Evolutionary conservation across 53 echinoderm and acorn worm genomes (phyloP).

Genomic region (Temnopleurus reevesii): DNA sequence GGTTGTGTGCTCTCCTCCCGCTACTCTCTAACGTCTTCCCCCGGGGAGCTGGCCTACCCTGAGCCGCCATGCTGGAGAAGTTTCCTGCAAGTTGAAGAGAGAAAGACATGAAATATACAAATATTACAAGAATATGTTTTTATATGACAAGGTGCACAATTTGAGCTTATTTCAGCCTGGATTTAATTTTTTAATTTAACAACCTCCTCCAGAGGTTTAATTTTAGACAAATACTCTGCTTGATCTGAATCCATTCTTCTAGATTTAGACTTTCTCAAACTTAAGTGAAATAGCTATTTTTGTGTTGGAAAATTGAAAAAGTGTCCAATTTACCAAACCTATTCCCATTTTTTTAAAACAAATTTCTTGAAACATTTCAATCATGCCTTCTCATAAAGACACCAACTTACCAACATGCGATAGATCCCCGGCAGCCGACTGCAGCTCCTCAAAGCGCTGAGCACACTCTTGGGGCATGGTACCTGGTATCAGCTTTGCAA

Average conservation of each 20-base stretch:
- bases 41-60: slow-evolving; percentile 79
- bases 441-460: slow-evolving; percentile 87
- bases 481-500: slow-evolving; percentile 91
- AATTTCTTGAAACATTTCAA: neutral
- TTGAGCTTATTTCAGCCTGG: too few species aligned
- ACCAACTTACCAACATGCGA: slow-evolving; percentile 69
- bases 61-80: slow-evolving; percentile 71
- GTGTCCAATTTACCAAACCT: too few species aligned
- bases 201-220: too few species aligned
- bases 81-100: slow-evolving; percentile 29
- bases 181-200: too few species aligned
- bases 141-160: too few species aligned
- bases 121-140: neutral
- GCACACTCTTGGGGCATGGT: slow-evolving; percentile 90
- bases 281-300: too few species aligned
- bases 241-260: too few species aligned
- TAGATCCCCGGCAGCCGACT: slow-evolving; percentile 79
- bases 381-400: neutral
- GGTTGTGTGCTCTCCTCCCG: neutral
- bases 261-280: too few species aligned
- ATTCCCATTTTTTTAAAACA: neutral
- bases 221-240: too few species aligned
- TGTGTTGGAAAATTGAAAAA: too few species aligned
- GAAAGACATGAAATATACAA: neutral
- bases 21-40: slow-evolving; percentile 31